Evolutionary conservation across 2,888 invertebrate genomes (phyloP), one percentile per base, ranked within the genome.

Genomic region (Cactoblastis cactorum): DNA sequence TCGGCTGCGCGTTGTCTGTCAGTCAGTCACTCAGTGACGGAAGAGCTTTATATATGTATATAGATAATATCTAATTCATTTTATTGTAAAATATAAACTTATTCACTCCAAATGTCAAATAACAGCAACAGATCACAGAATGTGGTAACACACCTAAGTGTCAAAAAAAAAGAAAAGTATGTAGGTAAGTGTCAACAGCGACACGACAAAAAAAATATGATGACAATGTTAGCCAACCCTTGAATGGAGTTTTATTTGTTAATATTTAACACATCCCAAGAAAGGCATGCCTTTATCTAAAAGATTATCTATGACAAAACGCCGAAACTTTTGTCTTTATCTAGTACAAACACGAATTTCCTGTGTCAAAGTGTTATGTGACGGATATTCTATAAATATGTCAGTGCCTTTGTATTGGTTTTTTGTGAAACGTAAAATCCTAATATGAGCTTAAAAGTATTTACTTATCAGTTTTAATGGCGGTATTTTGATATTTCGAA

Each of bases 331-430:
- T 88, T 86, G 85, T 87, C 72, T 78, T 85, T 87, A 87, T 89
- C 89, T 87, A 69, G 67, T 63, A 61, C 76, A 88, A 89, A 89
- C 81, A 87, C 77, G 75, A 73, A 74, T 87, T 85, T 88, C 89
- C 88, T 83, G 86, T 74, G 69, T 61, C 50, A 59, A 60, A 14
- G 17, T 43, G 32, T 49, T 38, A 32, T 57, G 57, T 57, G 59
- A 55, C 62, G 62, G 67, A 61, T 63, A 62, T 58, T 63, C 63
- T 59, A 70, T 69, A 71, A 73, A 73, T 76, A 71, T 39, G 22
- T 39, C 19, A 6, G 39, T 39, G 9, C 28, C 22, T 22, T 22
- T 3, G 28, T 28, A 28, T 28, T 28, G 5, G 8, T 28, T 28
- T 4, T 28, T 4, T 28, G 8, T 4, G 5, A 28, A 6, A 6